Evolutionary conservation across 1,140 invertebrate species (phyloP).

Genomic region (Tetranychus cinnabarinus): DNA sequence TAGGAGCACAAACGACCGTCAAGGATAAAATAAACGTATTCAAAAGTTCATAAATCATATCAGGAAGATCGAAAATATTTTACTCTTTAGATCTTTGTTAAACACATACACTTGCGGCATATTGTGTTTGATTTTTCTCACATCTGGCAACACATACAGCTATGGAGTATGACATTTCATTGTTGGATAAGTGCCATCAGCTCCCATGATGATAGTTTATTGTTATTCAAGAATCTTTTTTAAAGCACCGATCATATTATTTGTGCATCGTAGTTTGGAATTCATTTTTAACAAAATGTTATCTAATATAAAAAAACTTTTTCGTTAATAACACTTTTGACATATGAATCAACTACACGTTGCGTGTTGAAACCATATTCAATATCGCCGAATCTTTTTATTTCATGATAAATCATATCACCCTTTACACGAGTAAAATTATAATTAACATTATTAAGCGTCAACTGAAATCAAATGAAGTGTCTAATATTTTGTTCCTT

Average conservation of each 20-base stretch:
- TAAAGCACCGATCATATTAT: slow-evolving; percentile 29
- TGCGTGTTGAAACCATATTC: slow-evolving; percentile 49
- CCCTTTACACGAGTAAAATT: neutral
- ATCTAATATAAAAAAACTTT: slow-evolving; percentile 23
- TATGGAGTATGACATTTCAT: slow-evolving; percentile 44
- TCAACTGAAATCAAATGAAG: too few species aligned
- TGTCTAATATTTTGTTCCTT: too few species aligned
- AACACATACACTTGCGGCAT: slow-evolving; percentile 1
- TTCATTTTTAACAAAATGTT: slow-evolving; percentile 71
- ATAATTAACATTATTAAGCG: too few species aligned
- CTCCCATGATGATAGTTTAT: slow-evolving; percentile 42
- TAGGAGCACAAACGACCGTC: neutral
- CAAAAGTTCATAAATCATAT: slow-evolving; percentile 36
- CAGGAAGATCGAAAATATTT: slow-evolving; percentile 29
- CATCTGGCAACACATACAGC: slow-evolving; percentile 34
- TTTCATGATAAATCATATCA: slow-evolving; percentile 9
- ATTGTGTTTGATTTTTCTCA: slow-evolving; percentile 7
- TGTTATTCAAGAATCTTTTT: slow-evolving; percentile 14
- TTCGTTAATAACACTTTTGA: slow-evolving; percentile 19
- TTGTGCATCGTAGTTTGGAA: slow-evolving; percentile 57
- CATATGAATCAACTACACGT: slow-evolving; percentile 40
- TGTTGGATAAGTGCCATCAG: slow-evolving; percentile 62
- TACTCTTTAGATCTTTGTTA: slow-evolving; percentile 9
- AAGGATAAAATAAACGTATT: slow-evolving; percentile 20
- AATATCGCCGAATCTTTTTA: slow-evolving; percentile 51